Evolutionary conservation across 2,888 invertebrate species (phyloP), one percentile per base, ranked within the genome.

Genomic region (Mesorhabditis sp.): DNA sequence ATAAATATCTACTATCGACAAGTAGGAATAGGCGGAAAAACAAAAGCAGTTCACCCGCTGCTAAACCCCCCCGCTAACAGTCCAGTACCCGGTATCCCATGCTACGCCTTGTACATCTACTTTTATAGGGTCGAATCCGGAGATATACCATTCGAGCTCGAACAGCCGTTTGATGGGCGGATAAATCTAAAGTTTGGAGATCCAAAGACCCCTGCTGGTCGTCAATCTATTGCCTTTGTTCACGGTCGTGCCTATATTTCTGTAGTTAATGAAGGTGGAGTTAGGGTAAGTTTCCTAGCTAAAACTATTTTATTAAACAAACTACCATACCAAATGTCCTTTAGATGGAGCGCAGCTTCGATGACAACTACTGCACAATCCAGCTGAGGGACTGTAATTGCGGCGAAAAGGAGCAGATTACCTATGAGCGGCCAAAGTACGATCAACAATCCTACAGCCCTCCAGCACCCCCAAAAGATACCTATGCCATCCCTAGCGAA

Each of bases 281-380:
- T 50, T 13, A 50, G n/a, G 58, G 58, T 50, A 50, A 13, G 58
- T n/a, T 13, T 50, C n/a, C 58, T 10, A 28, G 28, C 28, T 28
- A 1, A 28, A 1, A 28, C 1, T 28, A 28, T 28, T 28, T n/a
- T n/a, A n/a, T n/a, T 28, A 28, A 2, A 28, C 28, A 28, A 28
- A 28, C 28, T 28, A 28, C 28, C 28, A 28, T 28, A 28, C 28
- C 28, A 28, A 28, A 28, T 28, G 28, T 50, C n/a, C n/a, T 2
- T 50, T n/a, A 50, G 58, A 50, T 50, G 58, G 58, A 50, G 58
- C 58, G 58, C 58, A 50, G n/a, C 7, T 50, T 50, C 58, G 58
- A 50, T 50, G 58, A n/a, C n/a, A n/a, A 50, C n/a, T 50, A 13
- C 58, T 50, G 58, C 58, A 50, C 58, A n/a, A 50, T 50, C n/a